Conservation (phyloP, 2,888 invertebrate species). For the Ecdyonurus torrentis region DNA sequence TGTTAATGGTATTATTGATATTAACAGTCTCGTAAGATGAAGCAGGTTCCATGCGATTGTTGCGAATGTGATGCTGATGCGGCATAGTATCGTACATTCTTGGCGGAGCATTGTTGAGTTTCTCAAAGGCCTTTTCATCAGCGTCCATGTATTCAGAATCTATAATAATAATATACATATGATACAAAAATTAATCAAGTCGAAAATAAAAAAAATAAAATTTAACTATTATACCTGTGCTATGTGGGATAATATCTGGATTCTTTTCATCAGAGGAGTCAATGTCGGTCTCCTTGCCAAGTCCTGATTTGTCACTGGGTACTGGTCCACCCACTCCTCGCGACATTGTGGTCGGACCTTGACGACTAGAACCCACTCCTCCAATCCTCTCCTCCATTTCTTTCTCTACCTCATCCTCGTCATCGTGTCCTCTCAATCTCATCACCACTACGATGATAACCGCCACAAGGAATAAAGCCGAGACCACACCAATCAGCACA, state of each 20-base stretch:
- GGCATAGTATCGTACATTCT: slow-evolving; percentile 22
- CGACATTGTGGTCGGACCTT: slow-evolving; percentile 4
- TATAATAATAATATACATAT: slow-evolving; percentile 4
- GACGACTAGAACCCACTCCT: slow-evolving; percentile 5
- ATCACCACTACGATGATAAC: slow-evolving; percentile 33
- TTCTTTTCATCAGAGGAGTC: slow-evolving; percentile 38
- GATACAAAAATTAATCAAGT: background rate
- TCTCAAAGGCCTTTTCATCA: slow-evolving; percentile 34
- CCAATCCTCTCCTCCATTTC: slow-evolving; percentile 17
- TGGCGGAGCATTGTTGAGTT: slow-evolving; percentile 30
- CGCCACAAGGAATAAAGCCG: slow-evolving; percentile 34
- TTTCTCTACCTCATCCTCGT: slow-evolving; percentile 15
- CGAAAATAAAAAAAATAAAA: background rate
- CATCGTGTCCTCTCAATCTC: slow-evolving; percentile 25
- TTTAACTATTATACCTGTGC: slow-evolving; percentile 24
- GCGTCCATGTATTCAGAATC: slow-evolving; percentile 32
- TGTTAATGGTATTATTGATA: slow-evolving; percentile 13
- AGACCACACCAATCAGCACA: slow-evolving; percentile 33
- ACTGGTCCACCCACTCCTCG: slow-evolving; percentile 16
- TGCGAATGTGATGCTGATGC: slow-evolving; percentile 7
- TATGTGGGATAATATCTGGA: slow-evolving; percentile 39
- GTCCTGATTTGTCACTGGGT: slow-evolving; percentile 27
- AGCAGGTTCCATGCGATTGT: slow-evolving; percentile 8
- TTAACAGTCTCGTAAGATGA: slow-evolving; percentile 12
- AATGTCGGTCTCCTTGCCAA: slow-evolving; percentile 31